Base-by-base conservation (phyloP, 2,113 vertebrate genomes). In the Ploceus nigricollis region DNA sequence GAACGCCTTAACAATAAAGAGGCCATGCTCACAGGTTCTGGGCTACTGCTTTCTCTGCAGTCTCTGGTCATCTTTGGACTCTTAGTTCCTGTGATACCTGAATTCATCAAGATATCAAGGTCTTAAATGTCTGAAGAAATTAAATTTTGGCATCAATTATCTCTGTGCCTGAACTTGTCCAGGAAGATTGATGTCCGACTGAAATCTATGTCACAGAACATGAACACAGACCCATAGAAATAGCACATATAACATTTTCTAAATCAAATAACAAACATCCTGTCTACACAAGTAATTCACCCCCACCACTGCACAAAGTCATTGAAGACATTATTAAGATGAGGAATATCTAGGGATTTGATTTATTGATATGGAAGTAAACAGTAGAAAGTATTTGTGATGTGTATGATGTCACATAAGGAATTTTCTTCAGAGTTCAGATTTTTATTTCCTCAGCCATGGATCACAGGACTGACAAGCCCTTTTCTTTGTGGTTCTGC, bases 1-100 rank as follows among this genome's bases (percentile, higher is more conserved):
- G 39, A 80, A 13, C 0, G 0, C 21, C 14, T 45, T 37, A 44
- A 15, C 50, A 35, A 28, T 12, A 21, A 30, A 65, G 10, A 48
- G 21, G 10, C 21, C 24, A 42, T 1, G 2, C 11, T n/a, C 6
- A 3, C 72, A 35, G 13, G 8, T 75, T 80, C 63, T 44, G 10
- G 15, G 24, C 6, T 90, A 23, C 40, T 39, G 28, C 5, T 57
- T 2, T 60, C 37, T 56, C 27, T 70, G 13, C 15, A 51, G 28
- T 24, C 13, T 33, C 50, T 53, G 18, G 28, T 53, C 17, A 44
- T 33, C 19, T 77, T 57, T 65, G 58, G 14, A 39, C 35, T 82
- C 79, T 50, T 5, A 47, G 40, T 20, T 77, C 16, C 35, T 82
- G 11, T 39, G 12, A 70, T 33, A 57, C 6, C 9, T 54, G 64